These are phyloP conservation scores for Orthosia gothica DNA, from an alignment of 2,888 invertebrate genomes.

Conservation along the genomic window DNA sequence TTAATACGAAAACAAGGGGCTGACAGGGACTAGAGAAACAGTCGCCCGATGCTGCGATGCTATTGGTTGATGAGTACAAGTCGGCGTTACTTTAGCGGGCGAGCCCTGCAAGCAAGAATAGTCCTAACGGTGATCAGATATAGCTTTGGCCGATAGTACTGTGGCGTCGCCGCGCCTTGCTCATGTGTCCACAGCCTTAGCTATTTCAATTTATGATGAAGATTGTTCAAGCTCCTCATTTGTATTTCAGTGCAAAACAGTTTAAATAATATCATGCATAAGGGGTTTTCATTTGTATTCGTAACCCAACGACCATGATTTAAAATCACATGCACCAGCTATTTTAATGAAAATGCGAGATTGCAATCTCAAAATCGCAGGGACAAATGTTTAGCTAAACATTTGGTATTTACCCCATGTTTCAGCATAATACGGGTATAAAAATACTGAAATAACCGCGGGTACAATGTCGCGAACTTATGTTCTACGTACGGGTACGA, in stretches of 20 bases:
- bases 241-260: not conserved
- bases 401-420: slow-evolving; percentile 18
- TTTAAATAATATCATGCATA: not conserved
- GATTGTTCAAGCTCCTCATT: not conserved
- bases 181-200: too few species aligned
- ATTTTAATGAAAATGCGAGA: slow-evolving; percentile 20
- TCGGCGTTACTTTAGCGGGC: too few species aligned
- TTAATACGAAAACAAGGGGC: too few species aligned
- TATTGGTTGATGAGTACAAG: too few species aligned
- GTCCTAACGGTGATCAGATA: too few species aligned
- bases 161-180: too few species aligned
- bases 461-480: slow-evolving; percentile 24
- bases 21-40: too few species aligned
- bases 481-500: slow-evolving; percentile 38
- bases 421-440: slow-evolving; percentile 17
- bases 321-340: slow-evolving; percentile 1
- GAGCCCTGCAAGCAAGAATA: too few species aligned
- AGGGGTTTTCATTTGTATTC: not conserved
- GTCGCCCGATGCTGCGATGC: too few species aligned
- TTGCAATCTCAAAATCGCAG: slow-evolving; percentile 24
- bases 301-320: not conserved
- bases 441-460: slow-evolving; percentile 40
- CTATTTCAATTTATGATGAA: too few species aligned
- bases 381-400: slow-evolving; percentile 32
- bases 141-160: too few species aligned